Conservation (phyloP, 2,797 vertebrate genomes). For the Orestias chungarensis region DNA sequence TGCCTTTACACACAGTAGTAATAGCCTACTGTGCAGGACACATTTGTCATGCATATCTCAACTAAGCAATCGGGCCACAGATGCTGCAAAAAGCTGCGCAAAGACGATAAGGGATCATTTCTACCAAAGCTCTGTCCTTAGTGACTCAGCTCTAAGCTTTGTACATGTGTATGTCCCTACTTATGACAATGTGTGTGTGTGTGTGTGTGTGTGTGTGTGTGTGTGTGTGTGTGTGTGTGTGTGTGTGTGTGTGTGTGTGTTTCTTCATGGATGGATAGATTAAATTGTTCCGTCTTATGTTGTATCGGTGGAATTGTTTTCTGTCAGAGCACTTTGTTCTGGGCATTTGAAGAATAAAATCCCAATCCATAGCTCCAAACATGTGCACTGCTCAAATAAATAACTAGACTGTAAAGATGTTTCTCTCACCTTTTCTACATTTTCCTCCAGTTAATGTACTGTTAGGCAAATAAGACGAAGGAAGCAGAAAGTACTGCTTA, state of each 20-base stretch:
- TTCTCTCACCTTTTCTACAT: constrained; percentile 26
- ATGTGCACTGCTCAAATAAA: neutral
- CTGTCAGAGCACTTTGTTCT: constrained; percentile 33
- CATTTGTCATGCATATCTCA: constrained; percentile 57
- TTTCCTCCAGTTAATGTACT: neutral
- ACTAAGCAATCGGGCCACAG: constrained; percentile 59
- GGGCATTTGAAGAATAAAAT: constrained; percentile 32
- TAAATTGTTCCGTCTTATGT: constrained; percentile 45
- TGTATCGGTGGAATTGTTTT: constrained; percentile 39
- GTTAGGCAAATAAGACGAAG: neutral
- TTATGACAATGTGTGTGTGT: neutral
- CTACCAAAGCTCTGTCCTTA: constrained; percentile 42
- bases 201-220: constrained; percentile 19
- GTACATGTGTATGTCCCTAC: constrained; percentile 10
- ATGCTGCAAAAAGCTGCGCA: constrained; percentile 57
- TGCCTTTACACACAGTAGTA: constrained; percentile 40
- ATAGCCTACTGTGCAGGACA: constrained; percentile 32
- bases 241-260: constrained; percentile 22
- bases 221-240: constrained; percentile 10
- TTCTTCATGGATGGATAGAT: constrained; percentile 41
- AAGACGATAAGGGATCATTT: constrained; percentile 65
- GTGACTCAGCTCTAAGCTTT: constrained; percentile 55
- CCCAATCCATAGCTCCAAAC: constrained; percentile 12
- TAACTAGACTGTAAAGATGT: constrained; percentile 17
- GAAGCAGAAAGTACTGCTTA: neutral